Base-by-base conservation (phyloP, 2,797 vertebrate species). In the Margarornis squamiger region DNA sequence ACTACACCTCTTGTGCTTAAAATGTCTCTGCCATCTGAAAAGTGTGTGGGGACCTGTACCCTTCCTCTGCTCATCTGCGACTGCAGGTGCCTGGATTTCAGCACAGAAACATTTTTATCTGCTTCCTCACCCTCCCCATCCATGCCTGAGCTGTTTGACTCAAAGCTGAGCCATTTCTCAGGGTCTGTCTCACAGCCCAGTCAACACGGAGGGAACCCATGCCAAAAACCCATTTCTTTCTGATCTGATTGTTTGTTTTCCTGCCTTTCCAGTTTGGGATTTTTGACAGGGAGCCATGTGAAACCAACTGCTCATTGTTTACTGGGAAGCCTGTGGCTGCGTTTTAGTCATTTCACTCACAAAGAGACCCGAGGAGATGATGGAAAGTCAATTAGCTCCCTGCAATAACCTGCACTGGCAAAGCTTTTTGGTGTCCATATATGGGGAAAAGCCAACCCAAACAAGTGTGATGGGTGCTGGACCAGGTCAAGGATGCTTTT, bases 171-270 rank as follows among this genome's bases (percentile, higher is more conserved):
- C 90, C 46, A 36, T 95, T 90, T 86, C 90, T 90, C 86, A 90
- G 94, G 97, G 96, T 90, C 97, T 98, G 97, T 97, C 97, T 94
- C 97, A 68, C 73, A 97, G 93, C 94, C 88, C 94, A 95, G 95
- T 92, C 95, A 94, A 92, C 89, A 92, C n/a, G 22, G 86, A 92
- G 34, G 26, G 71, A 86, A 78, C 2, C 0, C 0, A 66, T 95
- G 96, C 96, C 96, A 96, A 95, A 91, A 91, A 11, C 7, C 54
- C 92, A 65, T 95, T 96, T 93, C 88, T 92, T 90, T 86, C 92
- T 74, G 73, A 95, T 97, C 93, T 92, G 96, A 95, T 97, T 96
- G 96, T 96, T 97, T 97, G 94, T 97, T 97, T 97, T 95, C 86
- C 70, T 95, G 93, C 94, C 95, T 95, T 92, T 92, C 95, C 93